These are phyloP conservation scores for Aspiorhynchus laticeps DNA, from an alignment of 2,113 vertebrate species.

Conservation along the genomic window DNA sequence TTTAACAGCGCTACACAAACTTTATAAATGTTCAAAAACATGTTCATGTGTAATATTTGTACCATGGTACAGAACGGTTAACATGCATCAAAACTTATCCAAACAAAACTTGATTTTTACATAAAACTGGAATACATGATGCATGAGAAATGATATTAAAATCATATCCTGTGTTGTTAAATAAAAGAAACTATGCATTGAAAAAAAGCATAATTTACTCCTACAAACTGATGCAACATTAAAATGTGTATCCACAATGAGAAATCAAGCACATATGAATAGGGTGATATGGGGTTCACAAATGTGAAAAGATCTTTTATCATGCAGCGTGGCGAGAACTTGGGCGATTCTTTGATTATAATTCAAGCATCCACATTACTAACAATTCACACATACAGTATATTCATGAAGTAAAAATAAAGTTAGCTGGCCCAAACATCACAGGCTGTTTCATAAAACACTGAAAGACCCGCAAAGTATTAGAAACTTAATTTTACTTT, in stretches of 20 bases:
- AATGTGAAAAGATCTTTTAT: background rate
- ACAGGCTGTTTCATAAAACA: background rate
- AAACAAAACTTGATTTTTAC: background rate
- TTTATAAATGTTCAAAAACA: background rate
- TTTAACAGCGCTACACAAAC: conserved; percentile 4
- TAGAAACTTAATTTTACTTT: background rate
- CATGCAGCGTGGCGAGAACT: conserved; percentile 1
- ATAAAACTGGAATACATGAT: background rate
- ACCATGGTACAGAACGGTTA: background rate
- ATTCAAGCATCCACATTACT: background rate
- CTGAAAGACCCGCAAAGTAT: background rate
- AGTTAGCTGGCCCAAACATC: background rate
- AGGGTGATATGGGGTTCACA: background rate
- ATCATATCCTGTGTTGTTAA: background rate
- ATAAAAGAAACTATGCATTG: background rate
- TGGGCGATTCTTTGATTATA: background rate
- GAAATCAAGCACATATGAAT: background rate
- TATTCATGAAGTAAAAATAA: background rate
- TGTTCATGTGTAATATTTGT: background rate
- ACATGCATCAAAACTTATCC: conserved; percentile 20
- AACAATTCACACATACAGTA: background rate
- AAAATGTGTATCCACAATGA: background rate
- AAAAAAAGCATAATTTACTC: background rate
- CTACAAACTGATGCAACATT: background rate
- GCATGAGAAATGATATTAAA: background rate